Conservation (phyloP, 2,888 invertebrate genomes). For the Dolomedes plantarius region DNA sequence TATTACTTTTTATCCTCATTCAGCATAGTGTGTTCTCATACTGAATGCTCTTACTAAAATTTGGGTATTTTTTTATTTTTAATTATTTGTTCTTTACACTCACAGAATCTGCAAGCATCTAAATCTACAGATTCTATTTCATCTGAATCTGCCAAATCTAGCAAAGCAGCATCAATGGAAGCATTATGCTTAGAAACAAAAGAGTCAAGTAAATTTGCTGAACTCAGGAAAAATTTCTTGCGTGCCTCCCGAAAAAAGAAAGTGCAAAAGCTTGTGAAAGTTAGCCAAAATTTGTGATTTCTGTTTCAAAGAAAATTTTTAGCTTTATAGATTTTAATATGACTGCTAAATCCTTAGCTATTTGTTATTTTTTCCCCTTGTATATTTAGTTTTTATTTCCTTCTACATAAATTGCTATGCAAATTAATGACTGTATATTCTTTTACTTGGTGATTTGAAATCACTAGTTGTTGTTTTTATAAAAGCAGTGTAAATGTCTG, state of each 20-base stretch:
- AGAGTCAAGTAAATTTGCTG: constrained; percentile 43
- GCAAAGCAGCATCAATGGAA: constrained; percentile 42
- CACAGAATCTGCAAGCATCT: constrained; percentile 34
- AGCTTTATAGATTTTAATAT: neutral
- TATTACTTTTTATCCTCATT: too few relatives aligned
- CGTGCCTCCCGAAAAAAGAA: constrained; percentile 59
- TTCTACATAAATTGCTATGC: neutral
- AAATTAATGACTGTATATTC: too few relatives aligned
- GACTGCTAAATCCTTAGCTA: constrained; percentile 4
- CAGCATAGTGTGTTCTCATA: too few relatives aligned
- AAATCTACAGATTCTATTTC: constrained; percentile 52
- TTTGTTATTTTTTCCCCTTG: neutral
- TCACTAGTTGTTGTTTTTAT: too few relatives aligned
- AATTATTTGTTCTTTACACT: too few relatives aligned
- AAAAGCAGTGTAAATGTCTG: too few relatives aligned
- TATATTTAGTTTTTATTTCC: neutral
- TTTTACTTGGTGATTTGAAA: too few relatives aligned
- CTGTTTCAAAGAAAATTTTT: neutral
- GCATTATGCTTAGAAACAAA: constrained; percentile 54
- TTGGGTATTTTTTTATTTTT: too few relatives aligned
- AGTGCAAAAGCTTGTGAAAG: constrained; percentile 40
- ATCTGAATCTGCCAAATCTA: neutral
- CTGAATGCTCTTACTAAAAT: too few relatives aligned
- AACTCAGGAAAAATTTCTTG: constrained; percentile 49
- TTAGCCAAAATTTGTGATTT: neutral